Evolutionary conservation across 2,888 invertebrate genomes (phyloP).

Genomic region (Chrysolina americana): DNA sequence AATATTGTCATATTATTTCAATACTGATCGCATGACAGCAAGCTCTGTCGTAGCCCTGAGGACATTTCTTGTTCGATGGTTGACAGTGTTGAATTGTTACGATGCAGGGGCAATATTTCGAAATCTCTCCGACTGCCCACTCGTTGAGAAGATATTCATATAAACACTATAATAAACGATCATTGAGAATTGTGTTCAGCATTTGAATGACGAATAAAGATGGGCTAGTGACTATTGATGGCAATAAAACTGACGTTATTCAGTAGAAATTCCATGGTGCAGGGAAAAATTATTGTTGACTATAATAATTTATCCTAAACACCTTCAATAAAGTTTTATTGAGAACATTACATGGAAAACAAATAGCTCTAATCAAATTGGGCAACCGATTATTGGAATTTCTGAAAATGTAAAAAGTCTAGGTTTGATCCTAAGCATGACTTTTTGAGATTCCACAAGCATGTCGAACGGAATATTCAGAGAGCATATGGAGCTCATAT

Average conservation of each 20-base stretch:
- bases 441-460: too few relatives aligned
- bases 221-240: neutral
- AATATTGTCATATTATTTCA: too few relatives aligned
- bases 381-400: too few relatives aligned
- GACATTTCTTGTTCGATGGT: neutral
- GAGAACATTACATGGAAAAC: too few relatives aligned
- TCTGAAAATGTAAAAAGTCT: too few relatives aligned
- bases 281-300: neutral
- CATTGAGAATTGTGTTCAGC: neutral
- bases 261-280: neutral
- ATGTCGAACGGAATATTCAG: too few relatives aligned
- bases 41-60: too few relatives aligned
- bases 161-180: neutral
- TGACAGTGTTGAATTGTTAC: neutral
- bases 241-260: neutral
- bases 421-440: too few relatives aligned
- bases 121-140: neutral
- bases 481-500: too few relatives aligned
- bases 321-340: too few relatives aligned
- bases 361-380: too few relatives aligned
- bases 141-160: neutral
- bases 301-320: neutral
- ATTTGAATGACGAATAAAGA: constrained; percentile 2
- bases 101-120: neutral
- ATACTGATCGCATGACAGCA: too few relatives aligned